Percentiles rank a stretch among this genome's conserved stretches.
Conservation (phyloP, 2,113 vertebrate genomes). For the Rafetus swinhoei region DNA sequence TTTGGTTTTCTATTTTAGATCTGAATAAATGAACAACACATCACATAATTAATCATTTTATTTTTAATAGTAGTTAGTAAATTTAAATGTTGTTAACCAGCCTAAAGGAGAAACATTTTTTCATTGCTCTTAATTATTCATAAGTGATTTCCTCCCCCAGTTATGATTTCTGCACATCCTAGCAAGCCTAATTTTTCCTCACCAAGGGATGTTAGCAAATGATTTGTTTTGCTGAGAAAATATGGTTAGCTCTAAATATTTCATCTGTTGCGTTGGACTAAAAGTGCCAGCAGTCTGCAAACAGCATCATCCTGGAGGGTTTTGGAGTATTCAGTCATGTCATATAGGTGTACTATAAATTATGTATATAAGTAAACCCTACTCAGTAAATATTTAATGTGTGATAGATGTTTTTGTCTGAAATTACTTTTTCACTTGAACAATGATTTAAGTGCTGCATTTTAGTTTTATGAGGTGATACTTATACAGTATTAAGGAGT, state of each 20-base stretch:
- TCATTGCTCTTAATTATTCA: conserved; percentile 9
- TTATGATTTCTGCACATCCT: conserved; percentile 20
- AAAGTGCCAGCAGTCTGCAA: neutral
- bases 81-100: neutral
- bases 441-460: conserved; percentile 73
- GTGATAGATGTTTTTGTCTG: conserved; percentile 69
- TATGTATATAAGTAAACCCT: conserved; percentile 64
- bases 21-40: neutral
- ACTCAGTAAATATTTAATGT: conserved; percentile 77
- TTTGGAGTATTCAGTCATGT: conserved; percentile 48
- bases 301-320: neutral
- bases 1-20: conserved; percentile 31
- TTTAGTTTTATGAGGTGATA: conserved; percentile 68
- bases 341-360: conserved; percentile 58
- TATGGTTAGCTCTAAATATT: conserved; percentile 13
- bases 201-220: neutral
- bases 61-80: neutral
- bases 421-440: conserved; percentile 73
- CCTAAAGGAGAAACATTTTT: neutral
- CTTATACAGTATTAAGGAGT: conserved; percentile 62
- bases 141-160: neutral
- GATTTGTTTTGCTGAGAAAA: conserved; percentile 31
- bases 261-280: neutral
- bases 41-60: neutral
- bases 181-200: neutral